Evolutionary conservation across 2,797 vertebrate genomes (phyloP), one percentile per base, ranked within the genome.

Genomic region (Sebastes nivosus): DNA sequence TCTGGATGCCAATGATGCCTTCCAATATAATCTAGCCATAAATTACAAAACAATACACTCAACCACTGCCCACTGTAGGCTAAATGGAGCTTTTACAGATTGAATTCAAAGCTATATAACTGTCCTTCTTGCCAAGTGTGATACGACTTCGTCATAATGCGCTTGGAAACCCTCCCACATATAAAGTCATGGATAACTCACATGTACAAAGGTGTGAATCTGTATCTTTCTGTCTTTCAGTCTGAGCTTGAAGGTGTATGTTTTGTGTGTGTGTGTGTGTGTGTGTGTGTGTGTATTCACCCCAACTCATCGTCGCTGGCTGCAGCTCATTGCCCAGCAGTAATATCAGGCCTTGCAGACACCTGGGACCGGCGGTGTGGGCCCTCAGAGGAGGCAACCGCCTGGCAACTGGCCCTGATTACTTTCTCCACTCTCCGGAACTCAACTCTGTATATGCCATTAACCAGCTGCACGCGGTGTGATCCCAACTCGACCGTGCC

Each of bases 361-460:
- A 95, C 94, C 95, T 95, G 95, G 91, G 95, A 92, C 92, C 91
- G 63, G 75, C 80, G 80, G 89, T 87, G 80, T 89, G 88, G 91
- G 78, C 91, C 90, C 90, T 90, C 79, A 64, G 89, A 90, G 91
- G 90, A 92, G 85, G 90, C 90, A 94, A 86, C 92, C 85, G 85
- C 90, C 92, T 94, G 93, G 91, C 92, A 93, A 94, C 93, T 83
- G 88, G 79, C 76, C 87, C 92, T 95, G 94, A 95, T 95, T 95
- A 93, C 94, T 95, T 95, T 95, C 94, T 94, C 92, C 94, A 93
- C 88, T 87, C 88, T 92, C 93, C 67, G 92, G 93, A 95, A 95
- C 95, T 93, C 89, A 87, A 87, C 92, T 88, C 88, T 87, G 90
- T 93, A 86, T 88, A 92, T 92, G 88, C 92, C 93, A 94, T 94